Evolutionary conservation across 2,797 vertebrate genomes (phyloP), one percentile per base, ranked within the genome.

Genomic region (Aselliscus stoliczkanus): DNA sequence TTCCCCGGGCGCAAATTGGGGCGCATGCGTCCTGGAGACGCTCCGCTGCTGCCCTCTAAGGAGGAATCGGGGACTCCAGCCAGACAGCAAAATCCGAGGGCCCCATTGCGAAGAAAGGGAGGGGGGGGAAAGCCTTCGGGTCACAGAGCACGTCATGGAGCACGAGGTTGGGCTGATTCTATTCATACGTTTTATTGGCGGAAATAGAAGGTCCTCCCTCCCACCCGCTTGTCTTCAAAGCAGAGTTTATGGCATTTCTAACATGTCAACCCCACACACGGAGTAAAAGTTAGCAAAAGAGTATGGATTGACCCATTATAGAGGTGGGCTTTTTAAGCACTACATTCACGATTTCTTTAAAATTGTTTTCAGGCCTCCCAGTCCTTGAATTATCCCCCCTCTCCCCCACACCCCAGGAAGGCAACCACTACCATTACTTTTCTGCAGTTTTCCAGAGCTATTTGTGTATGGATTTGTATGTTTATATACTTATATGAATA

Each of bases 1-100:
- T 92, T 96, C 96, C 89, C 95, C 44, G 23, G 90, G 95, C 21
- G 92, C 92, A 69, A 54, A 80, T 73, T 5, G 81, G 84, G 67
- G 93, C 97, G 97, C 97, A 97, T 98, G 97, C 97, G 97, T 95
- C 84, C 67, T 89, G 23, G 72, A 47, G 76, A 65, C 54, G 93
- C 95, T 52, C 83, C 67, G 87, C 96, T 85, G 94, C 96, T 88
- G 97, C 97, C 97, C 97, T 96, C 97, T 95, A 82, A 92, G 90
- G 95, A 86, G 77, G 75, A 75, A 76, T 73, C 73, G 0, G 93
- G 90, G 81, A 95, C 92, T 95, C 93, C 88, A 27, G 79, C 23
- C 79, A 4, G 91, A 13, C 2, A 15, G 64, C 76, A 0, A 20
- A 72, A 21, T 20, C 64, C 20, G 0, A 44, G 88, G 17, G 34